Conservation (phyloP, 2,888 invertebrate species). For the Sclerodermus sp. region DNA sequence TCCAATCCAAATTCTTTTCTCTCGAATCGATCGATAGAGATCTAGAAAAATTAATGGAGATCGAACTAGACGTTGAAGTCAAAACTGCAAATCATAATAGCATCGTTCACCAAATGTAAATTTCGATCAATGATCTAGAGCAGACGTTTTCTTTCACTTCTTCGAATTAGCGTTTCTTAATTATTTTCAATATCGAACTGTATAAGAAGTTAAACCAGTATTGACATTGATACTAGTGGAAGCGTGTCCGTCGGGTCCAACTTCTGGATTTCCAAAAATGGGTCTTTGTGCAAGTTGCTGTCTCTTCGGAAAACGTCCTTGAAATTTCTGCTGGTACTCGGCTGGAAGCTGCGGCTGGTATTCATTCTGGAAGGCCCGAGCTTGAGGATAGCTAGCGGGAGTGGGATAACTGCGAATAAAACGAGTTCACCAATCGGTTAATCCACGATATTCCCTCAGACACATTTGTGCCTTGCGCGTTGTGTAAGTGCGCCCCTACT, state of each 20-base stretch:
- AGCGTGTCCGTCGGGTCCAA: slow-evolving; percentile 64
- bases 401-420: slow-evolving; percentile 20
- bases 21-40: too few relatives aligned
- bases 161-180: too few relatives aligned
- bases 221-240: slow-evolving; percentile 73
- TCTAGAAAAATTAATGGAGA: too few relatives aligned
- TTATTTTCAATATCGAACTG: slow-evolving; percentile 71
- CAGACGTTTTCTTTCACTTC: too few relatives aligned
- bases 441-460: not conserved
- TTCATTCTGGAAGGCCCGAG: slow-evolving; percentile 17
- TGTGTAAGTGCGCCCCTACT: slow-evolving; percentile 29
- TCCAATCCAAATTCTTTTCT: too few relatives aligned
- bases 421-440: not conserved
- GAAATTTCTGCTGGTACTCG: slow-evolving; percentile 51
- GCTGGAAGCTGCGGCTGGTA: slow-evolving; percentile 52
- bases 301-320: slow-evolving; percentile 32
- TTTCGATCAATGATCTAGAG: too few relatives aligned
- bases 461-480: slow-evolving; percentile 12
- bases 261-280: not conserved
- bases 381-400: slow-evolving; percentile 19
- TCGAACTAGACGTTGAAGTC: too few relatives aligned
- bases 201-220: slow-evolving; percentile 70
- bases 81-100: too few relatives aligned
- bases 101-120: too few relatives aligned
- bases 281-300: slow-evolving; percentile 29